Evolutionary conservation across 2,888 invertebrate species (phyloP).

Genomic region (Hypsopygia costalis): DNA sequence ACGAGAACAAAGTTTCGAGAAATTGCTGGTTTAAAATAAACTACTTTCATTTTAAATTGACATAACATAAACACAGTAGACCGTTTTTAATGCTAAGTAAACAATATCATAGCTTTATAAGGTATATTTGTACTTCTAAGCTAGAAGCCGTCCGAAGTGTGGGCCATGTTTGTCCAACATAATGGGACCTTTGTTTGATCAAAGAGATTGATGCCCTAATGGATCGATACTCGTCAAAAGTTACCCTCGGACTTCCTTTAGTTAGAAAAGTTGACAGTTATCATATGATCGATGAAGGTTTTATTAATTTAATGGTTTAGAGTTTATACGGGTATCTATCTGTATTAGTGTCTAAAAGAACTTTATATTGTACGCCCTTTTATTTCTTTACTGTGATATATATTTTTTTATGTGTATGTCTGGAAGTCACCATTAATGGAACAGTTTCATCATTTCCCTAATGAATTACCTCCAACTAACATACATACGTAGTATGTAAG

Average conservation of each 20-base stretch:
- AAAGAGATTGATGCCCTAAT: conserved; percentile 20
- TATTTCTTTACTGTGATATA: no score
- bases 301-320: neutral
- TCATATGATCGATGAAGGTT: conserved; percentile 5
- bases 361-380: no score
- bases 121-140: neutral
- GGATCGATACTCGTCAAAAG: conserved; percentile 13
- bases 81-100: neutral
- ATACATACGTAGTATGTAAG: no score
- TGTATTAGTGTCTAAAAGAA: no score
- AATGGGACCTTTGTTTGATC: conserved; percentile 20
- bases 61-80: neutral
- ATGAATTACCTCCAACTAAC: no score
- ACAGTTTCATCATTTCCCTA: no score
- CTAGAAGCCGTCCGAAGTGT: conserved; percentile 2
- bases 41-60: no score
- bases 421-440: no score
- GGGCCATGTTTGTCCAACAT: conserved; percentile 17
- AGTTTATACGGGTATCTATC: neutral
- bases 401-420: no score
- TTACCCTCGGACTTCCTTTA: conserved; percentile 4
- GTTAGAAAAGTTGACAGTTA: conserved; percentile 2
- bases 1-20: no score
- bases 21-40: no score
- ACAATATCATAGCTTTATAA: neutral